phyloP scores from a whole-genome alignment of 1,140 invertebrate genomes.

The Pteromalus puparum region DNA sequence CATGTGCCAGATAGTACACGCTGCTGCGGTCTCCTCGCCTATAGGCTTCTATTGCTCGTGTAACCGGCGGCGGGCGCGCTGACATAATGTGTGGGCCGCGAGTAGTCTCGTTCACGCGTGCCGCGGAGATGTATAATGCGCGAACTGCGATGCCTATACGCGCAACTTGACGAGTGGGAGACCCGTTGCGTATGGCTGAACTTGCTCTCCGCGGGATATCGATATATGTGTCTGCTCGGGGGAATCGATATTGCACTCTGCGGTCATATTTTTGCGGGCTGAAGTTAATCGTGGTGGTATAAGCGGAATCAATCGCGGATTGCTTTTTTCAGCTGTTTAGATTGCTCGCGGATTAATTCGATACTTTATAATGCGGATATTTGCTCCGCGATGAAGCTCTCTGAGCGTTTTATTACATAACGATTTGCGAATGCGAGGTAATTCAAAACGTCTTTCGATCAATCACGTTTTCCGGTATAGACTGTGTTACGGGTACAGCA shows the following conservation, averaged over 20 bases:
- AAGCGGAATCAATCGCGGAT: too few relatives aligned
- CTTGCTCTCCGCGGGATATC: neutral
- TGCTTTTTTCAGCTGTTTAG: too few relatives aligned
- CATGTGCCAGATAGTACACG: neutral
- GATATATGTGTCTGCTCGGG: neutral
- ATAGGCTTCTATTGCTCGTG: neutral
- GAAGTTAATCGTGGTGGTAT: too few relatives aligned
- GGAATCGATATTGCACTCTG: too few relatives aligned
- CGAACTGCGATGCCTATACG: neutral
- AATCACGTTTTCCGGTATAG: conserved; percentile 21
- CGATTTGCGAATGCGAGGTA: neutral
- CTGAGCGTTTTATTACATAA: neutral
- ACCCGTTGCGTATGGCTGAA: neutral
- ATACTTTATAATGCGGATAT: too few relatives aligned
- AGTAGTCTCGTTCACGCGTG: neutral
- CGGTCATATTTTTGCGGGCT: too few relatives aligned
- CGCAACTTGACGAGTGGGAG: neutral
- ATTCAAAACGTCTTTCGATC: conserved; percentile 27
- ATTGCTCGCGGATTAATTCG: too few relatives aligned
- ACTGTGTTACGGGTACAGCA: neutral
- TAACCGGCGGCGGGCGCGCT: neutral
- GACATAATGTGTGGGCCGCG: conserved; percentile 7
- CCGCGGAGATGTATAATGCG: neutral
- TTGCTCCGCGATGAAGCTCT: too few relatives aligned
- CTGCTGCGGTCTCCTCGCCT: neutral